Conservation (phyloP, 2,797 vertebrate genomes). For the Pygocentrus nattereri region DNA sequence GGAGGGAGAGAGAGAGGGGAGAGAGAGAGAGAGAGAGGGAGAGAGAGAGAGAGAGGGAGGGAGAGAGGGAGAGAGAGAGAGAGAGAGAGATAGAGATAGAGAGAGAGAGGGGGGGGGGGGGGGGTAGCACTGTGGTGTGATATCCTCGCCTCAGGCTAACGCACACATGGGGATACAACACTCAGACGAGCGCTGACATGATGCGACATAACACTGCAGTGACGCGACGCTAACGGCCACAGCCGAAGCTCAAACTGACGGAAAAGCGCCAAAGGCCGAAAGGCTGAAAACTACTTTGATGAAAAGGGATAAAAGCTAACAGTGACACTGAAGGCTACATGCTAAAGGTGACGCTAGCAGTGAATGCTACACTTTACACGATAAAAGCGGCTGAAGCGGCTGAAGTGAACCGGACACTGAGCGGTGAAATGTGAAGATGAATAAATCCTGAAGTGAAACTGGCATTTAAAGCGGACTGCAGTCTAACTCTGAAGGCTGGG, state of each 20-base stretch:
- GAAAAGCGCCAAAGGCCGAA: neutral
- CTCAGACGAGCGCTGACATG: slow-evolving; percentile 7
- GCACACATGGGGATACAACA: slow-evolving; percentile 24
- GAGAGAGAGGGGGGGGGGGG: too few relatives aligned
- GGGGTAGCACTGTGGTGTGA: neutral
- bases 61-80: neutral
- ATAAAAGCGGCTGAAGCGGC: slow-evolving; percentile 1
- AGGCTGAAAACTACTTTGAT: neutral
- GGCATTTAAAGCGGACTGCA: neutral
- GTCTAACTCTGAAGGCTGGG: too few relatives aligned
- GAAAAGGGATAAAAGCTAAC: neutral
- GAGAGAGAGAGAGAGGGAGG: slow-evolving; percentile 12
- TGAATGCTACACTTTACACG: neutral
- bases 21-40: slow-evolving; percentile 38
- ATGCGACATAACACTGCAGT: neutral
- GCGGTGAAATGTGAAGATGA: too few relatives aligned
- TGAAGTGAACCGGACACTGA: slow-evolving; percentile 1
- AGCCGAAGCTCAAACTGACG: neutral
- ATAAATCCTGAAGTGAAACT: neutral
- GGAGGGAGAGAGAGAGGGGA: too few relatives aligned
- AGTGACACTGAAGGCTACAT: neutral
- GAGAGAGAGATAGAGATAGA: neutral
- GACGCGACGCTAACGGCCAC: neutral
- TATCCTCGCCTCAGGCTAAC: slow-evolving; percentile 37
- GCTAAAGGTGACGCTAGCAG: slow-evolving; percentile 13